These are phyloP conservation scores for Cancer borealis DNA, from an alignment of 2,888 invertebrate genomes.

Conservation along the genomic window DNA sequence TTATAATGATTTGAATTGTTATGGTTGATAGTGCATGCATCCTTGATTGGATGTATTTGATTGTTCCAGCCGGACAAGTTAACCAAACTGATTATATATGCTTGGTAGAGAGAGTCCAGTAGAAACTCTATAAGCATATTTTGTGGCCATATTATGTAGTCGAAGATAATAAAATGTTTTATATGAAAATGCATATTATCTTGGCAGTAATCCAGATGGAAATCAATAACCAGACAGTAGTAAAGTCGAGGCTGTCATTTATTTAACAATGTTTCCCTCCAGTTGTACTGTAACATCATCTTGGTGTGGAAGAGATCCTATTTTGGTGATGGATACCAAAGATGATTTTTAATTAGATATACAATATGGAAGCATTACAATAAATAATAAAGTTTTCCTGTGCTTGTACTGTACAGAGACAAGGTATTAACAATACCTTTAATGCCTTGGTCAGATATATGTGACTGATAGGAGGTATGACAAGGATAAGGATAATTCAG, in stretches of 20 bases:
- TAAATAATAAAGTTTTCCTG: no score
- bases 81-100: not conserved
- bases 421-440: no score
- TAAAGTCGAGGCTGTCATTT: not conserved
- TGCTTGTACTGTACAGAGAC: no score
- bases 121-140: not conserved
- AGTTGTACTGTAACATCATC: not conserved
- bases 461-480: no score
- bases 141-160: slow-evolving; percentile 8
- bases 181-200: slow-evolving; percentile 10
- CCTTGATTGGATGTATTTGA: not conserved
- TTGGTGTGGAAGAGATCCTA: not conserved
- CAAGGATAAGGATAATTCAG: no score
- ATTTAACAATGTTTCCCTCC: not conserved
- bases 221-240: not conserved
- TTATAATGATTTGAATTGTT: not conserved
- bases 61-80: not conserved
- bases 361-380: not conserved
- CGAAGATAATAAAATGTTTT: slow-evolving; percentile 4
- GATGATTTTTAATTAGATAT: not conserved
- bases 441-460: no score
- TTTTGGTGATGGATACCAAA: not conserved
- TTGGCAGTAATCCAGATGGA: not conserved
- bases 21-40: not conserved
- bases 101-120: not conserved